Evolutionary conservation across 2,113 vertebrate genomes (phyloP), one percentile per base, ranked within the genome.

Genomic region (Ictalurus punctatus): DNA sequence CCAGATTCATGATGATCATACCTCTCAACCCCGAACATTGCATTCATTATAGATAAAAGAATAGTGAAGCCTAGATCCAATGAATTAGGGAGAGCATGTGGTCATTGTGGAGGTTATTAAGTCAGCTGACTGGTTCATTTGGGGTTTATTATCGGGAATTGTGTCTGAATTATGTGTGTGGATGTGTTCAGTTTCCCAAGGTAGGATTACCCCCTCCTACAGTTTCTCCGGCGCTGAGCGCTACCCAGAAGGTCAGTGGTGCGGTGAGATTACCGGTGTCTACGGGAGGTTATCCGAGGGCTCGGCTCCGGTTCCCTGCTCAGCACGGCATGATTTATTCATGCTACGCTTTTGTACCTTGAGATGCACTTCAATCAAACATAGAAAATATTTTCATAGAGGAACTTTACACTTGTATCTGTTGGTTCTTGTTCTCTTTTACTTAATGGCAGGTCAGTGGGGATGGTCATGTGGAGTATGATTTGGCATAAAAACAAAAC

Each of bases 191-290:
- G 61, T 48, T 80, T 86, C 83, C 73, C 83, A 88, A 84, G 90
- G 58, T 91, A 85, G 89, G 54, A 90, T 91, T 91, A 91, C 90
- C 79, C 86, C 87, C 83, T 88, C 89, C 88, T 84, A 81, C 30
- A 63, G 61, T 84, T 85, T 78, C 85, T 84, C 52, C 67, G 69
- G 84, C 37, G 48, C 74, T 79, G 73, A 83, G 63, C 44, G 81
- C 80, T 79, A 27, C 59, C 59, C 88, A 23, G 30, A 63, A 84
- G 88, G 65, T 40, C 88, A 87, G 71, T 69, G n/a, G 23, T 52
- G 30, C 37, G 58, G 54, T 83, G 86, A 89, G 88, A 34, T 91
- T 73, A 80, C 48, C 13, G 52, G 48, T 1, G 34, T 69, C 61
- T 76, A 25, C 23, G 14, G 84, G 65, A 87, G 81, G 69, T 79